Percentiles rank a stretch among this genome's conserved stretches.
Evolutionary conservation across 1,140 invertebrate genomes (phyloP).

Genomic region (Aphaenogaster ashmeadi): DNA sequence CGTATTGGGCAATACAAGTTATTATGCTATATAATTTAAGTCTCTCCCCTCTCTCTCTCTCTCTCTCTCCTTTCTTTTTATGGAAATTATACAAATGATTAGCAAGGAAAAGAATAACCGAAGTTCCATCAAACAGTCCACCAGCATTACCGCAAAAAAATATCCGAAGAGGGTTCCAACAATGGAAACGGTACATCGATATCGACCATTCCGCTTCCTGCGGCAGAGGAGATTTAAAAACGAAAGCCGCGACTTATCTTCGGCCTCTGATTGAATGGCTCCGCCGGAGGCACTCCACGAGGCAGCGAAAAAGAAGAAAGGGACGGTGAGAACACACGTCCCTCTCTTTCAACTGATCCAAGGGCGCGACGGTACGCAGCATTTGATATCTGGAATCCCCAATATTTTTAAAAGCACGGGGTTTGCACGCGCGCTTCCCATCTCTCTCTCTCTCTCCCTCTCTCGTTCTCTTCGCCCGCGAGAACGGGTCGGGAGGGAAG

Average conservation of each 20-base stretch:
- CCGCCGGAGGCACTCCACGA: constrained; percentile 81
- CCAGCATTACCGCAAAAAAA: neutral
- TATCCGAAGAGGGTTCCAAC: neutral
- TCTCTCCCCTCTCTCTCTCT: neutral
- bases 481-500: constrained; percentile 70
- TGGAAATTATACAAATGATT: neutral
- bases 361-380: constrained; percentile 74
- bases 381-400: constrained; percentile 86
- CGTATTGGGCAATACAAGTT: neutral
- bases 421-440: neutral
- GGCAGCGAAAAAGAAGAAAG: constrained; percentile 34
- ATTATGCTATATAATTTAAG: neutral
- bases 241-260: constrained; percentile 83
- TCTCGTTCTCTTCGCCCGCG: constrained; percentile 59
- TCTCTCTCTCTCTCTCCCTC: neutral
- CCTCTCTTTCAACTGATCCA: constrained; percentile 82
- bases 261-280: constrained; percentile 86
- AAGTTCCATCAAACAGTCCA: neutral
- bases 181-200: constrained; percentile 66
- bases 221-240: constrained; percentile 70
- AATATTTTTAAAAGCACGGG: constrained; percentile 87
- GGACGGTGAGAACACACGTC: constrained; percentile 54
- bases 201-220: constrained; percentile 67
- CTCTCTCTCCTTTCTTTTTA: neutral
- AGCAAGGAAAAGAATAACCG: neutral